Evolutionary conservation across 1,140 invertebrate genomes (phyloP), one percentile per base, ranked within the genome.

Genomic region (Cydia splendana): DNA sequence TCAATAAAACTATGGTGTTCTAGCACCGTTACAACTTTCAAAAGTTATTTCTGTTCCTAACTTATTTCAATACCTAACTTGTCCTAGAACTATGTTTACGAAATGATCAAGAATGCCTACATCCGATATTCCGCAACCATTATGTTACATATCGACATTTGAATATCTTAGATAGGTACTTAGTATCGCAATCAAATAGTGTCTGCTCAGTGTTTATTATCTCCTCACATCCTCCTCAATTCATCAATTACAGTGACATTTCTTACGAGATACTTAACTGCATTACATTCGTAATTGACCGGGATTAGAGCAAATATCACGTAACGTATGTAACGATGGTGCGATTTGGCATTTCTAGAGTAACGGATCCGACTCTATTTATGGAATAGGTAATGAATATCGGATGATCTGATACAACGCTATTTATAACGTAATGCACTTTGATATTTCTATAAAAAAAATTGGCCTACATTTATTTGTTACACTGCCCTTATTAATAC

Each of bases 321-420:
- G 57, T 62, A 62, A 62, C 57, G 7, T 20, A 18, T 62, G 57
- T 62, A 62, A 24, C 57, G 51, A 53, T 20, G 4, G 53, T 20
- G 53, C 53, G 53, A 62, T 62, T 62, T 62, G 57, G 57, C 57
- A 62, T 62, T 62, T 62, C 57, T 20, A 62, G 57, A 62, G 57
- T 62, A 62, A 24, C 18, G 18, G 20, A 62, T 62, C 57, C 20
- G 7, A 62, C 20, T 24, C 57, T 62, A 62, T 62, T 62, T 62
- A 62, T 62, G 57, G 57, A 62, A 62, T 24, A 24, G 57, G 18
- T 62, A 62, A 24, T 62, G 57, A 24, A 24, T 62, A 24, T 24
- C 7, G 20, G 20, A 57, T 57, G 53, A 57, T 57, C n/a, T 18
- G n/a, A 62, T 24, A 62, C 0, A 62, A 24, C 20, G 57, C 0